A percentile compares a stretch with the other conserved stretches of the same genome.
These are phyloP conservation scores for Callionymus lyra DNA, from an alignment of 2,113 vertebrate species.

Conservation along the genomic window DNA sequence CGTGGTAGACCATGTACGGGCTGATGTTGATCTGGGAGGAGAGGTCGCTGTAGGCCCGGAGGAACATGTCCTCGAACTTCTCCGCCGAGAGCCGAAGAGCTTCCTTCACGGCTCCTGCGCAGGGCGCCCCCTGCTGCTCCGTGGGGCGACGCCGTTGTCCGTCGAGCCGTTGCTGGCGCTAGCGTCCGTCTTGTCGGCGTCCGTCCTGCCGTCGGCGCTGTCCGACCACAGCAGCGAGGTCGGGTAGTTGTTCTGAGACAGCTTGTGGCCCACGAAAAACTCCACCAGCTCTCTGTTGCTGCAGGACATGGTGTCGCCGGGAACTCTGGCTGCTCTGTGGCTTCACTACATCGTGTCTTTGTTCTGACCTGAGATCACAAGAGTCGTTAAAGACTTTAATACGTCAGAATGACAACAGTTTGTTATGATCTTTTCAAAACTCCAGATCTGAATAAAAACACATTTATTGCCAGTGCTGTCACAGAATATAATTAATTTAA, in stretches of 20 bases:
- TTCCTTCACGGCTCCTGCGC: conserved; percentile 67
- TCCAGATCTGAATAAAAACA: no score
- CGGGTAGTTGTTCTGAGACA: conserved; percentile 79
- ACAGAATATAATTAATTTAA: no score
- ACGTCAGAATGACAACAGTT: no score
- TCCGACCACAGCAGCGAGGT: conserved; percentile 67
- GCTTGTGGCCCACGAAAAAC: conserved; percentile 86
- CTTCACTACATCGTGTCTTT: no score
- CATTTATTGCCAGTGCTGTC: no score
- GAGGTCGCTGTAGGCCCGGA: conserved; percentile 81
- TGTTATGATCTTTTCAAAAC: no score
- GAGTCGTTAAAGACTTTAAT: no score
- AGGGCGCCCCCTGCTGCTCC: not conserved
- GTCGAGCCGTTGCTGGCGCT: conserved; percentile 12
- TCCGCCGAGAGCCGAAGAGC: conserved; percentile 79
- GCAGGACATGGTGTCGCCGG: conserved; percentile 1
- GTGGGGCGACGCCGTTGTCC: not conserved
- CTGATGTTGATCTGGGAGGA: conserved; percentile 87
- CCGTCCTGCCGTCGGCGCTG: conserved; percentile 44
- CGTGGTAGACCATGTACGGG: conserved; percentile 80
- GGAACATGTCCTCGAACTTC: conserved; percentile 87
- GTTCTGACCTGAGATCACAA: no score
- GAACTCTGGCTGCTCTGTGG: no score
- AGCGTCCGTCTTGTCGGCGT: conserved; percentile 15
- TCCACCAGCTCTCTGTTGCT: conserved; percentile 83